Conservation (phyloP, 2,113 vertebrate genomes). For the Phrynosoma platyrhinos region DNA sequence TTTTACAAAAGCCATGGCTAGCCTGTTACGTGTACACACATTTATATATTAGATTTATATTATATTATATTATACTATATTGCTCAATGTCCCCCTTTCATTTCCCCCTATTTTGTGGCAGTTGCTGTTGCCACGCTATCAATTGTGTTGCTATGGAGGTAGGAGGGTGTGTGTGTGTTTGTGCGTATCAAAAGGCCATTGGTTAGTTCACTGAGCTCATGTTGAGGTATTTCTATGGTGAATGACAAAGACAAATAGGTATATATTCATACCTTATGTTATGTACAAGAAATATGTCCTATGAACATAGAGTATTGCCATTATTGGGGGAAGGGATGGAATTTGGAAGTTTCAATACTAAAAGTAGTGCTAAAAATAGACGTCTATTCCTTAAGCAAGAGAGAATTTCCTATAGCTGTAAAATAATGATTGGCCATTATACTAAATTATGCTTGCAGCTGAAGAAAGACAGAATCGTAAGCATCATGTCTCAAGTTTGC, state of each 20-base stretch:
- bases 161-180: constrained; percentile 13
- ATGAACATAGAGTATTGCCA: background rate
- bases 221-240: constrained; percentile 23
- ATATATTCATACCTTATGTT: constrained; percentile 4
- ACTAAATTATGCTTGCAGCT: background rate
- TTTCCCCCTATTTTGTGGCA: constrained; percentile 11
- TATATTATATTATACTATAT: too few relatives aligned
- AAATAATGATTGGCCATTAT: background rate
- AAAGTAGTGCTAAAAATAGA: background rate
- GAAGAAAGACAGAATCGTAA: background rate
- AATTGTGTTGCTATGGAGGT: constrained; percentile 35
- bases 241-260: constrained; percentile 33
- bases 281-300: background rate
- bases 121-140: constrained; percentile 36
- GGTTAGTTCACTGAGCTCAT: background rate
- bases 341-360: background rate
- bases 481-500: background rate
- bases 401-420: background rate
- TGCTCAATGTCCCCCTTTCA: background rate
- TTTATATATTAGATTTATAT: too few relatives aligned
- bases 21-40: background rate
- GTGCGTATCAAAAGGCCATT: constrained; percentile 10
- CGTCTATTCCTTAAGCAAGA: constrained; percentile 3
- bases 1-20: background rate
- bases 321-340: background rate